phyloP scores from a whole-genome alignment of 2,797 vertebrate genomes.

The Crotalus adamanteus region DNA sequence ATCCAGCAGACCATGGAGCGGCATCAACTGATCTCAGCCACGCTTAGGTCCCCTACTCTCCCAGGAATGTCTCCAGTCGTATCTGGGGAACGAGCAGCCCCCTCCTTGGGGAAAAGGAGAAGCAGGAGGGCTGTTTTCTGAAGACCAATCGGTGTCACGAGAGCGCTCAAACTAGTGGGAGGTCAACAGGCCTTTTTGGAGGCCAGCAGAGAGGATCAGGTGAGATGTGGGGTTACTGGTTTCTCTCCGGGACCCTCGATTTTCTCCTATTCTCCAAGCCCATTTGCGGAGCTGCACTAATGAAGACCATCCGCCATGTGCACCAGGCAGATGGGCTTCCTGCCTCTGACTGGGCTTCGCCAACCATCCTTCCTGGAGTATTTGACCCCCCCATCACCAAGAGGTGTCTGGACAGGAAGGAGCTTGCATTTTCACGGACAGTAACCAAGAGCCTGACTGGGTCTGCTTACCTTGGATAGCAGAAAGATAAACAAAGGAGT shows the following conservation, averaged over 20 bases:
- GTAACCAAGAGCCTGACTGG: accelerated
- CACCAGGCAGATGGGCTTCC: background rate
- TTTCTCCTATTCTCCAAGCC: background rate
- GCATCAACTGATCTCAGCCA: background rate
- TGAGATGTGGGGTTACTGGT: background rate
- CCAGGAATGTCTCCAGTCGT: background rate
- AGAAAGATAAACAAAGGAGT: constrained; percentile 92
- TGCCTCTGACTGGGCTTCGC: background rate
- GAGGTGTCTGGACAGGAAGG: background rate
- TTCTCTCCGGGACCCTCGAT: background rate
- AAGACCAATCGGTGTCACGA: background rate
- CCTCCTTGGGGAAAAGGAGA: background rate
- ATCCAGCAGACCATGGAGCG: background rate
- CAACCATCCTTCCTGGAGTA: background rate
- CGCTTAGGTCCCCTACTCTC: background rate
- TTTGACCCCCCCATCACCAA: background rate
- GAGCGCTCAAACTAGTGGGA: background rate
- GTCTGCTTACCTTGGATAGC: constrained; percentile 88
- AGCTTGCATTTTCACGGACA: background rate
- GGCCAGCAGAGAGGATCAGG: background rate
- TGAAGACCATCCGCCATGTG: background rate
- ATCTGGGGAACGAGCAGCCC: background rate
- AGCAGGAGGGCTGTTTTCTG: background rate
- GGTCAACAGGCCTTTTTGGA: background rate
- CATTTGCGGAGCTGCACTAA: background rate